Percentiles rank a stretch among this genome's conserved stretches.
Evolutionary conservation across 2,113 vertebrate genomes (phyloP).

Genomic region (Aplodontia rufa): DNA sequence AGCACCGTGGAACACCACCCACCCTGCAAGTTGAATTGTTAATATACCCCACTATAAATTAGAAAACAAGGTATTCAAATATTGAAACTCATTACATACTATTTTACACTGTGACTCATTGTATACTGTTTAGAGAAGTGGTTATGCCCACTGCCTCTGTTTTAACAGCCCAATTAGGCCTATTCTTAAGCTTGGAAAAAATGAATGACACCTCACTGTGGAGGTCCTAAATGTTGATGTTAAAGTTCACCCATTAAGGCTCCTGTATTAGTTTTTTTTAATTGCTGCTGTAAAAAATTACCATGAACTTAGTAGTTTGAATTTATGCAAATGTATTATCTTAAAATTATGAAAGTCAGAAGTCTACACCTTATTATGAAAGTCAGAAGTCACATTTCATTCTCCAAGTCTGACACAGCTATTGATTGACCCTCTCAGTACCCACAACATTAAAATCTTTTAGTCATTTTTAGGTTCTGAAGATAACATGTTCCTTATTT

Average conservation of each 20-base stretch:
- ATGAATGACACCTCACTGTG: background rate
- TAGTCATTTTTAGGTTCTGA: background rate
- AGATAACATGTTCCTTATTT: background rate
- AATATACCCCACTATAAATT: background rate
- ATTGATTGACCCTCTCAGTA: background rate
- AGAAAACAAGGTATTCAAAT: background rate
- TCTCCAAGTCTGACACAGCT: background rate
- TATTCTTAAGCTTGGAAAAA: background rate
- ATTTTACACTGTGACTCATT: background rate
- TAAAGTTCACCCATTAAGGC: background rate
- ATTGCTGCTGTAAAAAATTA: background rate
- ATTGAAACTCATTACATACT: background rate
- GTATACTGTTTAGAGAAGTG: background rate
- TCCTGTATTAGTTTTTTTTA: background rate
- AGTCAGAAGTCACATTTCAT: background rate
- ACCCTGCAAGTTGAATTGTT: background rate
- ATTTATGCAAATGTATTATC: background rate
- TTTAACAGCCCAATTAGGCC: background rate
- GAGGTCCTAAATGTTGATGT: background rate
- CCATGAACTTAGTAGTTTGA: background rate
- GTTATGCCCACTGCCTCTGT: background rate
- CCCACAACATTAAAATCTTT: background rate
- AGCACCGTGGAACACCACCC: no score
- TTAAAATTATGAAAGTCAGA: background rate
- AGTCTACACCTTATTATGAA: background rate